phyloP scores from a whole-genome alignment of 1,140 invertebrate species.

The Nomia melanderi region DNA sequence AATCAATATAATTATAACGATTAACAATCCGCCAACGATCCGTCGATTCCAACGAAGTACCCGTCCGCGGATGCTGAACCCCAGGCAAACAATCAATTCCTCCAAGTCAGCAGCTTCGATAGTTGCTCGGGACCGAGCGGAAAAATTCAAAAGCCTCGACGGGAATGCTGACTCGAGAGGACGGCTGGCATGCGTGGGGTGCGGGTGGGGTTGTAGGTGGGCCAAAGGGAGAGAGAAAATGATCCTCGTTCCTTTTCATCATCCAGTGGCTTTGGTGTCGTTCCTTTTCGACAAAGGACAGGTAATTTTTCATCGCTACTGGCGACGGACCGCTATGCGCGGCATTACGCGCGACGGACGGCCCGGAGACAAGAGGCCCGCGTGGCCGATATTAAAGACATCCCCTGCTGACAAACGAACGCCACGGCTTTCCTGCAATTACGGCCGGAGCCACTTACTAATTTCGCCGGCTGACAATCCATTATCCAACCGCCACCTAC shows the following conservation, averaged over 20 bases:
- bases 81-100: not conserved
- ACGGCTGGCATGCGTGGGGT: not conserved
- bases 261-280: constrained; percentile 33
- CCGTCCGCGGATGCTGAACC: too few relatives aligned
- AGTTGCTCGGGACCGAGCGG: not conserved
- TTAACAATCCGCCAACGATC: too few relatives aligned
- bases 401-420: constrained; percentile 61
- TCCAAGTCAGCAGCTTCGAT: not conserved
- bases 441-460: constrained; percentile 69
- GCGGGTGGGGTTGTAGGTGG: not conserved
- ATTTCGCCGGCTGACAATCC: constrained; percentile 67
- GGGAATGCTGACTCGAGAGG: constrained; percentile 23
- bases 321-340: constrained; percentile 48
- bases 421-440: constrained; percentile 60
- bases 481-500: constrained; percentile 58
- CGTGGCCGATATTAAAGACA: constrained; percentile 52
- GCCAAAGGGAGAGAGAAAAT: not conserved
- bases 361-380: not conserved
- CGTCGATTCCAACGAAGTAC: too few relatives aligned
- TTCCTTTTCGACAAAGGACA: constrained; percentile 49
- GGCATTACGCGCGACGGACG: constrained; percentile 18
- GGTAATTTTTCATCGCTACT: constrained; percentile 55
- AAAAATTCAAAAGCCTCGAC: constrained; percentile 18
- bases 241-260: constrained; percentile 51
- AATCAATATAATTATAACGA: too few relatives aligned